Base-by-base conservation (phyloP, 1,140 invertebrate species). In the Drosophila subpulchrella region DNA sequence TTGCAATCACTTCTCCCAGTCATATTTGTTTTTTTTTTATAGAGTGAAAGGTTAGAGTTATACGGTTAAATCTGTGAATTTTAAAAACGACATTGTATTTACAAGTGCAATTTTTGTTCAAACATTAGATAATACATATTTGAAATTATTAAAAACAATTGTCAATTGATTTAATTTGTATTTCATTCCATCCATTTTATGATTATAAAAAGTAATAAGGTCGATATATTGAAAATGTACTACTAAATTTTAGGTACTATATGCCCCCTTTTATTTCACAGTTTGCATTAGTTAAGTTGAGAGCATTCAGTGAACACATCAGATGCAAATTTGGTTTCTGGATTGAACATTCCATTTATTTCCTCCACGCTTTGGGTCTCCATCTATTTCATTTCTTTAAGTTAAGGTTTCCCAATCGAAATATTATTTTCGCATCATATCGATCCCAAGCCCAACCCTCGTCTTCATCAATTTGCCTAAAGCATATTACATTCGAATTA, bases 401-500 rank as follows among this genome's bases (percentile, higher is more conserved):
- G 17, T 48, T 36, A 38, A n/a, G 11, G 5, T 13, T 46, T 8
- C 10, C 27, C 17, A 41, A 15, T 24, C 3, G 32, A 41, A 17
- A 46, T 57, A 57, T 71, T 71, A 41, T 57, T 48, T 36, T 58
- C 42, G 65, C 65, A 71, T 71, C 70, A 70, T 36, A 70, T 71
- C 44, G 67, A 71, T 71, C 15, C 50, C 27, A 1, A 20, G 10
- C 30, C 12, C 62, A 67, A 50, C 65, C 65, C 67, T 70, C 65
- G 36, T 48, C 42, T 41, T 10, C 51, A 48, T 57, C 27, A 56
- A 54, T 42, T 56, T 56, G 63, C 63, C 70, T 32, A 48, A 46
- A 71, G 65, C 81, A 63, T 63, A 80, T 84, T 84, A 84, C 71
- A 84, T 76, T 73, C 50, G 61, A 66, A 84, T 84, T 84, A 82